Evolutionary conservation across 2,113 vertebrate species (phyloP).

Genomic region (Equus przewalskii): DNA sequence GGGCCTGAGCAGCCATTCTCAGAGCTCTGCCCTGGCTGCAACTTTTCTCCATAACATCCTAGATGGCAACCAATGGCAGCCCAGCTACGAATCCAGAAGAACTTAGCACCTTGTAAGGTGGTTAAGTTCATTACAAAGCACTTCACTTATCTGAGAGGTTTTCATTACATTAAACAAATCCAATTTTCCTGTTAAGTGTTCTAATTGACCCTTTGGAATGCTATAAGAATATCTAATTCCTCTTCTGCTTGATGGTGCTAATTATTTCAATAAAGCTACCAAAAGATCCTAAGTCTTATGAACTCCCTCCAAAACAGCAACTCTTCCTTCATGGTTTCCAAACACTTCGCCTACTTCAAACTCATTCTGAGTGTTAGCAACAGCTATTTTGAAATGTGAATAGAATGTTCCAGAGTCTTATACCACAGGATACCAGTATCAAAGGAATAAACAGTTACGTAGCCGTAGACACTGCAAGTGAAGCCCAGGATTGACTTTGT

Average conservation of each 20-base stretch:
- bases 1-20: neutral
- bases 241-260: slow-evolving; percentile 60
- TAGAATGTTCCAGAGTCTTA: neutral
- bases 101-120: neutral
- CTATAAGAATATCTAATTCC: slow-evolving; percentile 57
- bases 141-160: slow-evolving; percentile 54
- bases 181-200: slow-evolving; percentile 61
- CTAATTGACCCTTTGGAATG: slow-evolving; percentile 64
- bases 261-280: slow-evolving; percentile 56
- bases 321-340: neutral
- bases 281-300: neutral
- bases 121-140: slow-evolving; percentile 48
- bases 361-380: neutral
- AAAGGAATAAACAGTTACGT: neutral
- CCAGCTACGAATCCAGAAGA: neutral
- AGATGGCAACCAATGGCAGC: neutral
- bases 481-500: neutral
- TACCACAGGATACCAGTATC: too few species aligned
- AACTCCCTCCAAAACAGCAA: neutral
- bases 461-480: neutral
- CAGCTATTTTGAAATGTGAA: neutral
- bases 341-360: neutral
- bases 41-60: neutral
- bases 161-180: slow-evolving; percentile 72
- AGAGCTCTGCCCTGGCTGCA: neutral